A percentile compares a stretch with the other conserved stretches of the same genome.
Conservation (phyloP, 2,797 vertebrate genomes). For the Chromis chromis region DNA sequence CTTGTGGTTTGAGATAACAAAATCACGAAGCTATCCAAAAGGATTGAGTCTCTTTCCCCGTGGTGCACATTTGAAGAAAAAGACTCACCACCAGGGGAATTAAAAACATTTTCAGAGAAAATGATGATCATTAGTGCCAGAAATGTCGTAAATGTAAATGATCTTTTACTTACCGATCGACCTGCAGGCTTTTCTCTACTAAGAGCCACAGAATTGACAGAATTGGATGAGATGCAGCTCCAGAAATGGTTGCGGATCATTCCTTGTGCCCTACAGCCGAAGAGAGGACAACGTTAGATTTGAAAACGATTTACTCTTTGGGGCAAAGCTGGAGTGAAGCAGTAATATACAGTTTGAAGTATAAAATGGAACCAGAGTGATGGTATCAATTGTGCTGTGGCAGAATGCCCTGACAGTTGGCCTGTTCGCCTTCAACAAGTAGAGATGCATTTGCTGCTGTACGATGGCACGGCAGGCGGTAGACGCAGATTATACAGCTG, state of each 20-base stretch:
- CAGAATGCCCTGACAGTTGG: conserved; percentile 28
- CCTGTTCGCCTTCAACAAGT: conserved; percentile 14
- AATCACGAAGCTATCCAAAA: conserved; percentile 4
- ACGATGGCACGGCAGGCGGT: background rate
- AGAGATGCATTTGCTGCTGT: conserved; percentile 7
- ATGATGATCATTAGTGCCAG: conserved; percentile 21
- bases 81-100: background rate
- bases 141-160: conserved; percentile 3
- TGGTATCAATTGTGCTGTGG: conserved; percentile 31
- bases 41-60: conserved; percentile 2
- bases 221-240: conserved; percentile 5
- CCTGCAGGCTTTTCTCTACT: conserved; percentile 1
- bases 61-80: background rate
- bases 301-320: conserved; percentile 32
- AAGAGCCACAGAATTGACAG: conserved; percentile 2
- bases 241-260: conserved; percentile 14
- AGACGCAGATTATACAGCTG: conserved; percentile 17
- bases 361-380: conserved; percentile 23
- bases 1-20: conserved; percentile 12
- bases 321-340: conserved; percentile 9
- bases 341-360: conserved; percentile 28
- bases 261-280: conserved; percentile 7
- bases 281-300: conserved; percentile 22
- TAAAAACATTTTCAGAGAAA: conserved; percentile 1
- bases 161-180: conserved; percentile 21